Base-by-base conservation (phyloP, 2,888 invertebrate species). In the Argyra leucocephala region DNA sequence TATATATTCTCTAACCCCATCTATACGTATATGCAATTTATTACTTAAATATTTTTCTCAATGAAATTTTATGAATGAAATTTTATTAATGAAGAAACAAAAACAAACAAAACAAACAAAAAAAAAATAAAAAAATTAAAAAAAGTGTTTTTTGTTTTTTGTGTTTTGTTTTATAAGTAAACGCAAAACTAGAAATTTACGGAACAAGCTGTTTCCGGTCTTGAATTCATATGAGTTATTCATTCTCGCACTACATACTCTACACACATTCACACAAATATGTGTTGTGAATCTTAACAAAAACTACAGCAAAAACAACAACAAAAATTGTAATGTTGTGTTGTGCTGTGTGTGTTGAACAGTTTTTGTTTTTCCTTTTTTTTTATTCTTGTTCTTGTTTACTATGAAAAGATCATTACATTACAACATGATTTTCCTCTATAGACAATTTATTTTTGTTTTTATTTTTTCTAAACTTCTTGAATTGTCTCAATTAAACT, bases 181-280 rank as follows among this genome's bases (percentile, higher is more conserved):
- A 58, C 22, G 22, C 58, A 21, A 61, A n/a, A 26, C 18, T 24
- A 61, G 24, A 26, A 61, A 31, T 61, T 18, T 31, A 61, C 61
- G 61, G 61, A 61, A 61, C 61, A 61, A 61, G 61, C 61, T 26
- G 61, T 61, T 61, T 61, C 61, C 61, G 61, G 61, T 61, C 21
- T 48, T 48, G 48, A 15, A 48, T 12, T 48, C 12, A 5, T 15
- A 48, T 5, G 48, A 48, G n/a, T 31, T 5, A 48, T 48, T 48
- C 48, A 48, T 48, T 48, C 48, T 48, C 48, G 48, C 48, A 48
- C 48, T 48, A 5, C 31, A 31, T 10, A 31, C 31, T 31, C 9
- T 31, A 12, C 12, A 31, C 31, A 31, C 26, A 26, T 9, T 6
- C 31, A 31, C 31, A 12, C 12, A 31, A 10, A 7, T 2, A 31